phyloP scores from a whole-genome alignment of 2,113 vertebrate genomes.

The zebrafish (Danio rerio) region GRCz12tu NC_133181.1:19808501-19809000 shows the following conservation, averaged over 20 bases:
- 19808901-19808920: too few species aligned
- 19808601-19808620: too few species aligned
- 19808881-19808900: neutral
- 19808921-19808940: too few species aligned
- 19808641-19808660: too few species aligned
- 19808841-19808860: neutral
- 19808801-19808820: neutral
- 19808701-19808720: neutral
- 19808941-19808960: neutral
- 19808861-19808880: neutral
- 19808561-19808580: too few species aligned
- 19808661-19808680: too few species aligned
- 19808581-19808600: too few species aligned
- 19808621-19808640: too few species aligned
- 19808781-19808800: neutral
- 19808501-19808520: too few species aligned
- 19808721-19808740: neutral
- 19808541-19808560: too few species aligned
- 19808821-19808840: neutral
- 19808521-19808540: too few species aligned
- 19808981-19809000: neutral
- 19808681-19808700: neutral
- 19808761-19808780: neutral
- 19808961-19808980: neutral
- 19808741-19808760: slow-evolving; percentile 3